These are phyloP conservation scores for Ceratotherium simum DNA, from an alignment of 2,113 vertebrate species.

Conservation along the genomic window DNA sequence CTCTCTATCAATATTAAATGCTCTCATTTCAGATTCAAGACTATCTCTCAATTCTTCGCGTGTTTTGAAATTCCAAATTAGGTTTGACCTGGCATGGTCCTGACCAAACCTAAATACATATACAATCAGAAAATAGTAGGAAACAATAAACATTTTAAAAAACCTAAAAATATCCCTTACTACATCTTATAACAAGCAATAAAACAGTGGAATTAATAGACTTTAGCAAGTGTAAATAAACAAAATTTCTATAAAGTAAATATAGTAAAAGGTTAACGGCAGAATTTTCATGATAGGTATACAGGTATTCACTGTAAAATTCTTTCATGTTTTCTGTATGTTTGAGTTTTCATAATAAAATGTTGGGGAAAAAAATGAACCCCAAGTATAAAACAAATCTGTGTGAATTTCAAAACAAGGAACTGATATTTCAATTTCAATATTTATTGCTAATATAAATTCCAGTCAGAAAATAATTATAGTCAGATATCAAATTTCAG, in stretches of 20 bases:
- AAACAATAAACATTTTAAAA: constrained; percentile 49
- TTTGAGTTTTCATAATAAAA: constrained; percentile 21
- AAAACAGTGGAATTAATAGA: neutral
- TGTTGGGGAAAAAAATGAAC: neutral
- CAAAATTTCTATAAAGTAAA: neutral
- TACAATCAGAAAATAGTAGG: constrained; percentile 12
- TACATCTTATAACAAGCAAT: constrained; percentile 31
- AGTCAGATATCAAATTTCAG: neutral
- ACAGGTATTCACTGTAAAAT: neutral
- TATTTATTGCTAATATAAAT: constrained; percentile 42
- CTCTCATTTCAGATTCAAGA: constrained; percentile 97
- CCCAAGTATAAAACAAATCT: neutral
- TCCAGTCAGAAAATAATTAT: constrained; percentile 38
- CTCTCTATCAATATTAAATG: constrained; percentile 96
- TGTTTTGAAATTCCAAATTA: constrained; percentile 99
- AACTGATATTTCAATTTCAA: neutral
- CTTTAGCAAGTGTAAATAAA: constrained; percentile 16
- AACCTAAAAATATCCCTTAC: neutral
- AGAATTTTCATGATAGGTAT: neutral
- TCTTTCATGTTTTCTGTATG: neutral
- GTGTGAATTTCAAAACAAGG: neutral
- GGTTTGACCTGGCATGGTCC: constrained; percentile 96
- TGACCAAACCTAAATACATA: constrained; percentile 92
- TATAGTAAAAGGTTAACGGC: neutral
- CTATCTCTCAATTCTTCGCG: constrained; percentile 97